Conservation (phyloP, 2,113 vertebrate species). For the Tetrax tetrax region DNA sequence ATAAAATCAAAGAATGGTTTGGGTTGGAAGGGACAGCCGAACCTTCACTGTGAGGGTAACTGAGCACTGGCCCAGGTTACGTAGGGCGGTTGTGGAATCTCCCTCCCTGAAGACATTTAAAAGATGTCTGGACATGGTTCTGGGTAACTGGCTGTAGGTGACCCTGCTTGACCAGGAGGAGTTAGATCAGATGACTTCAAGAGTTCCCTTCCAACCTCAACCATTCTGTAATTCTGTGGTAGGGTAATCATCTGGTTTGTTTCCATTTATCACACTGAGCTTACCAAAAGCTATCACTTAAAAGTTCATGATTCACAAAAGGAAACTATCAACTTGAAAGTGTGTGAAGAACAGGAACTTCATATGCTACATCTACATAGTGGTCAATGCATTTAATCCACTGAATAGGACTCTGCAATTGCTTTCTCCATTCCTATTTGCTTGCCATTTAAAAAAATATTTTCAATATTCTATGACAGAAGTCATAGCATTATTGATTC, state of each 20-base stretch:
- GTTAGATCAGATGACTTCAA: neutral
- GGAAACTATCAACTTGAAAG: neutral
- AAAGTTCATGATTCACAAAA: neutral
- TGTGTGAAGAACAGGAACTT: neutral
- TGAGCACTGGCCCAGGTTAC: neutral
- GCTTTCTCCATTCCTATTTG: neutral
- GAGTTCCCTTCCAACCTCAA: neutral
- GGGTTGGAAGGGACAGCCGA: neutral
- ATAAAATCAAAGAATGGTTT: neutral
- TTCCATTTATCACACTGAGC: neutral
- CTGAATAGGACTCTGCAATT: neutral
- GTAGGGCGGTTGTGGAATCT: neutral
- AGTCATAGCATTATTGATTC: neutral
- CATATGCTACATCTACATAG: neutral
- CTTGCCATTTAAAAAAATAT: neutral
- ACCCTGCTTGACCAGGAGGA: neutral
- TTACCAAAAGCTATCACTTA: neutral
- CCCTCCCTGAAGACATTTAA: neutral
- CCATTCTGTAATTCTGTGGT: neutral
- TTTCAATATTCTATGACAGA: neutral
- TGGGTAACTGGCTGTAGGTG: neutral
- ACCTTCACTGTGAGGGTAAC: neutral
- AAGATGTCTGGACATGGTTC: neutral
- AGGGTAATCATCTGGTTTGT: neutral
- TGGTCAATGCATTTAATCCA: neutral